Percentiles rank a stretch among this genome's conserved stretches.
These are phyloP conservation scores for Lasioglossum baleicum DNA, from an alignment of 1,140 invertebrate genomes.

Conservation along the genomic window DNA sequence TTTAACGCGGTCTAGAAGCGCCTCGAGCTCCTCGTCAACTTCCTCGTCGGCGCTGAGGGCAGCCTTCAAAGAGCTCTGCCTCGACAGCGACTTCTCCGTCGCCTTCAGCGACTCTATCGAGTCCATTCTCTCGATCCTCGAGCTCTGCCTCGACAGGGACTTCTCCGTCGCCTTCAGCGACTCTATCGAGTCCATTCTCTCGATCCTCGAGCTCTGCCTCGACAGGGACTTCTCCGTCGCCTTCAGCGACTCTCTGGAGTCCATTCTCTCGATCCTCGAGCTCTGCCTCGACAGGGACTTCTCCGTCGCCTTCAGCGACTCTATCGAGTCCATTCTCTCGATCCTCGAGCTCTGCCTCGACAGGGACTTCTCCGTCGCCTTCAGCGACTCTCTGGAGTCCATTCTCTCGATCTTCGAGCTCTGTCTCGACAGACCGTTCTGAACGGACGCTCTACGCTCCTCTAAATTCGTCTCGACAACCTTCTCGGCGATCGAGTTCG, in stretches of 20 bases:
- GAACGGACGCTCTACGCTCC: constrained; percentile 1
- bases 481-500: constrained; percentile 11
- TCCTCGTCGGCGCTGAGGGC: constrained; percentile 73
- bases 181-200: constrained; percentile 56
- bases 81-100: constrained; percentile 51
- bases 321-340: constrained; percentile 43
- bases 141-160: constrained; percentile 58
- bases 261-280: no score
- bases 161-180: constrained; percentile 48
- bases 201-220: constrained; percentile 61
- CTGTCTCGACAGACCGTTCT: constrained; percentile 49
- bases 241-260: no score
- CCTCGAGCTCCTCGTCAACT: constrained; percentile 82
- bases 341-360: constrained; percentile 62
- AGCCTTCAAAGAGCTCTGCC: constrained; percentile 64
- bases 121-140: constrained; percentile 57
- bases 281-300: no score
- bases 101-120: constrained; percentile 54
- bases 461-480: constrained; percentile 18
- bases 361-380: constrained; percentile 44
- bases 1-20: constrained; percentile 83
- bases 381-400: constrained; percentile 54
- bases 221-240: no score
- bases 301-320: constrained; percentile 48
- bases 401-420: constrained; percentile 59